These are phyloP conservation scores for Aythya baeri DNA, from an alignment of 2,113 vertebrate genomes.

Conservation along the genomic window DNA sequence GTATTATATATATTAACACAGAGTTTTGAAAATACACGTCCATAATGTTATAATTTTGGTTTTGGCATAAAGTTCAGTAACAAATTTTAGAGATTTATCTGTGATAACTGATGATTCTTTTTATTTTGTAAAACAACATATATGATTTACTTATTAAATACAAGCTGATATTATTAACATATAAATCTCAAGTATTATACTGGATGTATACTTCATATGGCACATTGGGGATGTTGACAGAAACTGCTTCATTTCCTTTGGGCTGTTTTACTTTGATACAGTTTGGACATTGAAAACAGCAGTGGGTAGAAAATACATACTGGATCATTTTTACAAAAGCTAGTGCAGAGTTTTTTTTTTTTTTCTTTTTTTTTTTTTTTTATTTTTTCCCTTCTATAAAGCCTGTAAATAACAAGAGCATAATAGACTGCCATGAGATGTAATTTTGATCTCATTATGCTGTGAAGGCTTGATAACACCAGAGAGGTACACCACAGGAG, in stretches of 20 bases:
- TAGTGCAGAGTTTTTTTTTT: neutral
- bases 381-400: neutral
- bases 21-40: slow-evolving; percentile 28
- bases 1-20: neutral
- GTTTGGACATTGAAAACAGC: slow-evolving; percentile 23
- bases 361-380: too few relatives aligned
- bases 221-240: slow-evolving; percentile 52
- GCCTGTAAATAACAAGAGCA: slow-evolving; percentile 40
- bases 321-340: slow-evolving; percentile 22
- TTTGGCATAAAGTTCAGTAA: slow-evolving; percentile 12
- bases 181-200: slow-evolving; percentile 63
- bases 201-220: slow-evolving; percentile 43
- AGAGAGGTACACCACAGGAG: slow-evolving; percentile 33
- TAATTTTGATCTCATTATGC: slow-evolving; percentile 59
- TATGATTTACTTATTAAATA: slow-evolving; percentile 67
- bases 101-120: slow-evolving; percentile 23
- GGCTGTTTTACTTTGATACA: slow-evolving; percentile 54
- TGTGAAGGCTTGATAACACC: slow-evolving; percentile 32
- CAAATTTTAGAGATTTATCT: slow-evolving; percentile 41
- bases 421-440: neutral
- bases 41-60: neutral
- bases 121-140: slow-evolving; percentile 48
- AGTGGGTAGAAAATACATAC: neutral
- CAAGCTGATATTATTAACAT: slow-evolving; percentile 57
- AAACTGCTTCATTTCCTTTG: slow-evolving; percentile 60